Base-by-base conservation (phyloP, 2,797 vertebrate species). In the Acanthornis magna region DNA sequence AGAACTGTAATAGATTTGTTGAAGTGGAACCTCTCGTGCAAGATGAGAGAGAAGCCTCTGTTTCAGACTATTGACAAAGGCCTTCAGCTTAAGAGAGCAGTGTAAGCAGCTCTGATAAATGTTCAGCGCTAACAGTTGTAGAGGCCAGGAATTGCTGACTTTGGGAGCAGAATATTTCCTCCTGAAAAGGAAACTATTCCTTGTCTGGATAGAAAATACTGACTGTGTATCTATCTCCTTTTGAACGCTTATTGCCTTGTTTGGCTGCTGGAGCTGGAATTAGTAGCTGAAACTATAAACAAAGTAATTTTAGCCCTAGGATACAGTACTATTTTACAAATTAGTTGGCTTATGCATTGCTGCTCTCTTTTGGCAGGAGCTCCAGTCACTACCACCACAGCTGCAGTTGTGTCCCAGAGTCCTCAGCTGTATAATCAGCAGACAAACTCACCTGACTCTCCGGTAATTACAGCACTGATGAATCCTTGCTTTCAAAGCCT, bases 341-440 rank as follows among this genome's bases (percentile, higher is more conserved):
- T 85, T 3, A 26, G 20, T 80, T 65, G 5, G 18, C 50, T 92
- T 81, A 93, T 10, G 25, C 30, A 5, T 68, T 88, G 61, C 45
- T 74, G 48, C 30, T 97, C 96, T 85, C 3, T 80, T 16, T 96
- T 97, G 82, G 92, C 95, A 98, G 98, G 98, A 92, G 94, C 97
- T 85, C 96, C 98, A 0, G 97, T 98, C 93, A 98, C 99, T 68
- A 98, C 98, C 40, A 98, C 98, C 79, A 98, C 98, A 62, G 98
- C 98, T 38, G 98, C 99, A 23, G 99, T 99, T 13, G 99, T 99
- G 53, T 98, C 99, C 85, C 99, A 99, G 96, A 98, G 97, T 85
- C 98, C 99, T 40, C 99, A 99, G 90, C 98, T 99, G 47, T 99
- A 99, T 89, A 98, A 97, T 97, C 99, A 99, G 55, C 98, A 98